A percentile compares a stretch with the other conserved stretches of the same genome.
Evolutionary conservation across 2,888 invertebrate genomes (phyloP).

Genomic region (Drosophila birchii): DNA sequence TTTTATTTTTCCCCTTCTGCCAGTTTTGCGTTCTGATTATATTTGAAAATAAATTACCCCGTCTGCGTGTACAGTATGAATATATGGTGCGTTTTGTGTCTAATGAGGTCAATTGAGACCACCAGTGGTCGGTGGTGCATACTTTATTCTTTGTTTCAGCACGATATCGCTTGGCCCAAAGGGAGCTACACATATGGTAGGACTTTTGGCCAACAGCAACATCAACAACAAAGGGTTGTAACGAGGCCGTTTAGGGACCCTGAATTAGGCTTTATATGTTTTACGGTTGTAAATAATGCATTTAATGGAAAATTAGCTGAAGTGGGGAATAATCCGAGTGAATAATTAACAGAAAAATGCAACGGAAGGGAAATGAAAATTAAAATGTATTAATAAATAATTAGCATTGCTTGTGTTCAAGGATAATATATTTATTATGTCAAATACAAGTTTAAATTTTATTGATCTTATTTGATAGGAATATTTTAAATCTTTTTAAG

Average conservation of each 20-base stretch:
- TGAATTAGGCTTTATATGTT: constrained; percentile 2
- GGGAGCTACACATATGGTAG: constrained; percentile 17
- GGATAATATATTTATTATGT: neutral
- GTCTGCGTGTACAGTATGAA: neutral
- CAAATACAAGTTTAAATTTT: neutral
- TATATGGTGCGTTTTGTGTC: constrained; percentile 14
- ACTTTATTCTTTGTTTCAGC: constrained; percentile 28
- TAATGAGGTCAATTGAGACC: constrained; percentile 55
- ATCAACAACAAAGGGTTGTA: neutral
- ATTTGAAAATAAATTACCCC: constrained; percentile 27
- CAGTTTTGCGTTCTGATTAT: constrained; percentile 29
- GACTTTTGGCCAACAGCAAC: neutral
- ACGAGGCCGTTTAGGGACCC: neutral
- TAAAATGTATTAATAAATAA: neutral
- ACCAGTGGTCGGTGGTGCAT: constrained; percentile 30
- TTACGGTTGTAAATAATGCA: constrained; percentile 4
- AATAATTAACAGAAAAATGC: constrained; percentile 9
- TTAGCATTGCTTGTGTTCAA: neutral
- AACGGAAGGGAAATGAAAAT: neutral
- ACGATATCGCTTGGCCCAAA: constrained; percentile 17
- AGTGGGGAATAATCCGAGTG: constrained; percentile 1
- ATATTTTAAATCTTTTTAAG: neutral
- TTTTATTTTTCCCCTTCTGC: constrained; percentile 17
- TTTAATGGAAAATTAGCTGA: neutral
- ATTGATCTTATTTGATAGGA: neutral